Percentiles rank a stretch among this genome's conserved stretches.
phyloP scores from a whole-genome alignment of 2,113 vertebrate genomes.

The Thomomys bottae region DNA sequence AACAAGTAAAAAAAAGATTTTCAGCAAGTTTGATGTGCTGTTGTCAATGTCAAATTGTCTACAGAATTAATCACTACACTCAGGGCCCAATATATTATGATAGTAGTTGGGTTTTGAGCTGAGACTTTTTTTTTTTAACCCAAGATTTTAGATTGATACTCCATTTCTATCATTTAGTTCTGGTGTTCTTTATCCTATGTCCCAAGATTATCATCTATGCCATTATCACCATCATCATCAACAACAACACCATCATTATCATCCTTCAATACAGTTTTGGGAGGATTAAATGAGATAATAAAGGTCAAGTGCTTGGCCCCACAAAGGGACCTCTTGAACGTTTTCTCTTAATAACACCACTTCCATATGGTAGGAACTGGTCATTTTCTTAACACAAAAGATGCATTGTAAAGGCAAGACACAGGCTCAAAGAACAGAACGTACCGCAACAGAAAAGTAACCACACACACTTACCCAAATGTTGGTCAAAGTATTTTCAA shows the following conservation, averaged over 20 bases:
- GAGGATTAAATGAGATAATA: conserved; percentile 34
- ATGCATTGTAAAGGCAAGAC: background rate
- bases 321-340: background rate
- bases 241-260: no score
- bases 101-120: background rate
- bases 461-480: background rate
- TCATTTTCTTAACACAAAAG: background rate
- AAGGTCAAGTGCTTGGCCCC: background rate
- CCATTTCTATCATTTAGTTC: background rate
- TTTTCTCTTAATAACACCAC: background rate
- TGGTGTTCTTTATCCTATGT: background rate
- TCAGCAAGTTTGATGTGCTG: background rate
- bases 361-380: background rate
- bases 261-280: background rate
- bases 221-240: no score
- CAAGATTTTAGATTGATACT: background rate
- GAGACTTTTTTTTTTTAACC: no score
- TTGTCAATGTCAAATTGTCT: background rate
- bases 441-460: background rate
- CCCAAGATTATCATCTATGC: background rate
- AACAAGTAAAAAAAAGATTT: background rate
- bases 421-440: background rate
- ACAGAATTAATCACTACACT: background rate
- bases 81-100: background rate
- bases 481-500: background rate